These are phyloP conservation scores for Hecatera dysodea DNA, from an alignment of 2,888 invertebrate species.

Conservation along the genomic window DNA sequence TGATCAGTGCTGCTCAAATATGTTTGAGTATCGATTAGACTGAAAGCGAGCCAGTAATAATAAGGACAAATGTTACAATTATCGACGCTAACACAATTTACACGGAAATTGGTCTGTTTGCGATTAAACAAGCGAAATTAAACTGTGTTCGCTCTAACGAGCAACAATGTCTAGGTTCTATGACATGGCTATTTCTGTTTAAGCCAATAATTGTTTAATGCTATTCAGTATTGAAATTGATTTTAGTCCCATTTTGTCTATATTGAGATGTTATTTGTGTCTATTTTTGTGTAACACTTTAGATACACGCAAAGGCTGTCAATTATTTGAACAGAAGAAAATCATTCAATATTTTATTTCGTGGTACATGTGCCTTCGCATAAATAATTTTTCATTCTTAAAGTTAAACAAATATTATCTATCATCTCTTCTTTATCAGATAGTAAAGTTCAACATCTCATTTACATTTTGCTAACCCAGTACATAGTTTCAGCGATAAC, in stretches of 20 bases:
- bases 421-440: not conserved
- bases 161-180: conserved; percentile 74
- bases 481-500: not conserved
- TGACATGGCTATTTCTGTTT: conserved; percentile 53
- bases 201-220: conserved; percentile 51
- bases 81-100: conserved; percentile 80
- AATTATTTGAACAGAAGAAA: not conserved
- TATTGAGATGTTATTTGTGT: not conserved
- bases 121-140: conserved; percentile 85
- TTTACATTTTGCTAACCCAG: not conserved
- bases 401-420: conserved; percentile 2
- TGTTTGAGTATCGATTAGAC: conserved; percentile 66
- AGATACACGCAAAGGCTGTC: not conserved
- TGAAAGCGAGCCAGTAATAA: conserved; percentile 75
- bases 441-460: not conserved
- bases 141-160: conserved; percentile 84
- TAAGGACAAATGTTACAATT: conserved; percentile 85
- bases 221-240: conserved; percentile 1
- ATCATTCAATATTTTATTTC: not conserved
- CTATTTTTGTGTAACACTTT: not conserved
- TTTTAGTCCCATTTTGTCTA: not conserved
- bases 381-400: not conserved
- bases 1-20: conserved; percentile 65
- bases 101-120: conserved; percentile 79
- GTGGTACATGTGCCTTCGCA: not conserved